These are phyloP conservation scores for Zingel zingel DNA, from an alignment of 2,113 vertebrate species.

Conservation along the genomic window DNA sequence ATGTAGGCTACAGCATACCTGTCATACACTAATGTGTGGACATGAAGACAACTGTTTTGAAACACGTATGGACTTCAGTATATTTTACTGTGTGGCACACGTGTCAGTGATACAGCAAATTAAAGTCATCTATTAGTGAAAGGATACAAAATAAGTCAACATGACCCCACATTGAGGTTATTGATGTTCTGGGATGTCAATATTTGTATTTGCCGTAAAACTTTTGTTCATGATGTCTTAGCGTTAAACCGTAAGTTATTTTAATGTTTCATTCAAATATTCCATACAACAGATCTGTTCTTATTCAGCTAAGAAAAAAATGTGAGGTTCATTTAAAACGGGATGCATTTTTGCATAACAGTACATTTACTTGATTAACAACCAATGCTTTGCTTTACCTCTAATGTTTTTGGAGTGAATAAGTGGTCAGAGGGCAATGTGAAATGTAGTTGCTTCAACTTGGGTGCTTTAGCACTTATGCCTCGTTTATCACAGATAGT, in stretches of 20 bases:
- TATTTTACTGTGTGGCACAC: background rate
- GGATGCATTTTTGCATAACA: slow-evolving; percentile 55
- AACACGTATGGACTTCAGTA: slow-evolving; percentile 3
- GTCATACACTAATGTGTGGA: slow-evolving; percentile 31
- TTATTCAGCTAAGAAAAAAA: slow-evolving; percentile 39
- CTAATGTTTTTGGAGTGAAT: slow-evolving; percentile 66
- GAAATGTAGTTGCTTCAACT: slow-evolving; percentile 66
- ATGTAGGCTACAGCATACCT: slow-evolving; percentile 21
- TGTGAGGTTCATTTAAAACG: slow-evolving; percentile 53
- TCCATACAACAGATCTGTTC: slow-evolving; percentile 44
- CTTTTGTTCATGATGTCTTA: background rate
- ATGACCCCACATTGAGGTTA: background rate
- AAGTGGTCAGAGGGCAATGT: slow-evolving; percentile 53
- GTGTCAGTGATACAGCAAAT: background rate
- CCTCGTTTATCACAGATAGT: slow-evolving; percentile 74
- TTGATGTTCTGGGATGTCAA: background rate
- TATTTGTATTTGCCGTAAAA: background rate
- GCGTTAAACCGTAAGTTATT: background rate
- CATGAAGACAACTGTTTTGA: slow-evolving; percentile 37
- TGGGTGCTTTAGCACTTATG: slow-evolving; percentile 71
- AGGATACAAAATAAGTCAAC: background rate
- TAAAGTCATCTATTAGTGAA: background rate
- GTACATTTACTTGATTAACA: slow-evolving; percentile 75
- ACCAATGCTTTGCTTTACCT: slow-evolving; percentile 16
- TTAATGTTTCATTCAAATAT: background rate